Evolutionary conservation across 2,113 vertebrate genomes (phyloP).

Genomic region (Alexandromys fortis): DNA sequence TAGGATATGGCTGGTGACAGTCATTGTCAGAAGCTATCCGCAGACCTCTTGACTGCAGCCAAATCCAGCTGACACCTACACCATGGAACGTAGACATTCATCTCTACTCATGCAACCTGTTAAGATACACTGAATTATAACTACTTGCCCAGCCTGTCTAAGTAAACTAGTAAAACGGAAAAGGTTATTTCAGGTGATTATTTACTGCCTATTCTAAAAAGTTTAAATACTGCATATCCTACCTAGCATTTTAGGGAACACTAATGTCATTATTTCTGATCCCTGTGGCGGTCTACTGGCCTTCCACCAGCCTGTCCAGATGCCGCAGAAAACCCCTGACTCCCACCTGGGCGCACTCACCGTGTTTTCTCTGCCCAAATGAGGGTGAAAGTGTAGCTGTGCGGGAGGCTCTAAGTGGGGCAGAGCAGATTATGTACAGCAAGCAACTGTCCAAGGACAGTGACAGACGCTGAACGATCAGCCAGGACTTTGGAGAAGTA

Average conservation of each 20-base stretch:
- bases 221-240: background rate
- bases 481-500: background rate
- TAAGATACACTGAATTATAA: background rate
- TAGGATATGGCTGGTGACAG: conserved; percentile 56
- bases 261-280: background rate
- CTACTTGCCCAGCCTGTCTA: background rate
- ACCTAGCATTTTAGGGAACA: background rate
- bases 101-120: background rate
- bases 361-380: conserved; percentile 17
- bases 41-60: conserved; percentile 52
- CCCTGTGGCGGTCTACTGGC: background rate
- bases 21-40: conserved; percentile 51
- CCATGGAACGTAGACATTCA: conserved; percentile 5
- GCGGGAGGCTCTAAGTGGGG: background rate
- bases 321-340: background rate
- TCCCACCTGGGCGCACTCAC: background rate
- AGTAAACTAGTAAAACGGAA: background rate
- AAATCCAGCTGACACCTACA: conserved; percentile 36
- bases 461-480: background rate
- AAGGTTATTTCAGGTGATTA: background rate
- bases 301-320: accelerated
- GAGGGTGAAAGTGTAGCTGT: background rate
- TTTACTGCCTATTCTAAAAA: conserved; percentile 7
- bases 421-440: background rate
- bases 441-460: background rate